A percentile compares a stretch with the other conserved stretches of the same genome.
Evolutionary conservation across 2,797 vertebrate species (phyloP).

Genomic region (Gobionotothen gibberifrons): DNA sequence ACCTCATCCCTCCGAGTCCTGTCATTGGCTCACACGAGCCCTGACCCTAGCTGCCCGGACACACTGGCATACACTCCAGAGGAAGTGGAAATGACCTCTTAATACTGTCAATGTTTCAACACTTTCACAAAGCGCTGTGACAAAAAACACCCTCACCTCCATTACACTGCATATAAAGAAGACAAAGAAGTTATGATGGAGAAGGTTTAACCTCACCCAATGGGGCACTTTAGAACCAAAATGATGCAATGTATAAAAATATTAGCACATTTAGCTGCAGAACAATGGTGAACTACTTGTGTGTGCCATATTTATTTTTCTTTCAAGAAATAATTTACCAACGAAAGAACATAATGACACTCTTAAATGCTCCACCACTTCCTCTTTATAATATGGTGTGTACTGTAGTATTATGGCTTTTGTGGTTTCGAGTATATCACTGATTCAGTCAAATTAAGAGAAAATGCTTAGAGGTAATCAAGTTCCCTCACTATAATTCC

Average conservation of each 20-base stretch:
- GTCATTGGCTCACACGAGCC: constrained; percentile 59
- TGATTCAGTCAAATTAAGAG: constrained; percentile 62
- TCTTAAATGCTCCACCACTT: constrained; percentile 34
- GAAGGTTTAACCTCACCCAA: constrained; percentile 47
- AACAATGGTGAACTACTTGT: constrained; percentile 21
- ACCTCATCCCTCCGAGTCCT: constrained; percentile 68
- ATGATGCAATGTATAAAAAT: constrained; percentile 56
- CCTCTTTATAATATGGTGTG: constrained; percentile 39
- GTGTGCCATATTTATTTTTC: constrained; percentile 28
- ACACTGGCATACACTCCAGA: constrained; percentile 19
- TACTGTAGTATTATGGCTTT: constrained; percentile 38
- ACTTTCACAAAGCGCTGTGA: constrained; percentile 46
- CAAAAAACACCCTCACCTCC: constrained; percentile 52
- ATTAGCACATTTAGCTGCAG: constrained; percentile 47
- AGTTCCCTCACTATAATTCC: constrained; percentile 54
- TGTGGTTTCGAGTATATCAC: constrained; percentile 53
- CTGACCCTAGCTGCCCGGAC: constrained; percentile 45
- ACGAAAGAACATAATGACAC: constrained; percentile 44
- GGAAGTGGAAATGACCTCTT: constrained; percentile 71
- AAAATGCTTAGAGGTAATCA: constrained; percentile 74
- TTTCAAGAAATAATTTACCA: constrained; percentile 46
- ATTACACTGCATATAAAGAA: constrained; percentile 45
- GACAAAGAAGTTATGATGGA: constrained; percentile 37
- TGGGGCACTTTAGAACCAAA: constrained; percentile 36
- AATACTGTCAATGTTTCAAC: constrained; percentile 56